phyloP scores from a whole-genome alignment of 2,797 vertebrate genomes.

The Brachyalestes nurse region DNA sequence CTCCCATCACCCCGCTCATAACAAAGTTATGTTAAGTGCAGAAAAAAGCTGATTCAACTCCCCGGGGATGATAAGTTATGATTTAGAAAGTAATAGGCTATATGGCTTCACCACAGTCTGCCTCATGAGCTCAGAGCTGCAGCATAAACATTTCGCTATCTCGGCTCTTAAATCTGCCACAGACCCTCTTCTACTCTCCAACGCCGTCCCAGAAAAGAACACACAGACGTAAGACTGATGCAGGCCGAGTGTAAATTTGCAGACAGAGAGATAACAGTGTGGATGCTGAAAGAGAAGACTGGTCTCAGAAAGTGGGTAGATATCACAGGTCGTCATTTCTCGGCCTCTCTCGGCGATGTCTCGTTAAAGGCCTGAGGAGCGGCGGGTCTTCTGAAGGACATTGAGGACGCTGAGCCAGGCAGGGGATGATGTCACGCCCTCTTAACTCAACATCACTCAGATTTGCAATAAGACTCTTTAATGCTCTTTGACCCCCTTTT shows the following conservation, averaged over 20 bases:
- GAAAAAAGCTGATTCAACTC: conserved; percentile 19
- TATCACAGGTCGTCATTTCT: not conserved
- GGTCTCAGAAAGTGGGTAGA: not conserved
- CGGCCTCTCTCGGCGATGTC: not conserved
- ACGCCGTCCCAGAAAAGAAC: not conserved
- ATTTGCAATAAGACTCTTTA: too few relatives aligned
- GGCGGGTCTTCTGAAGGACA: not conserved
- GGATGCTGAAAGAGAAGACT: not conserved
- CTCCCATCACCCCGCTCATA: conserved; percentile 17
- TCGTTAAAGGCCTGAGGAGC: not conserved
- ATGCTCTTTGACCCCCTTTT: too few relatives aligned
- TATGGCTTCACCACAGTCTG: not conserved
- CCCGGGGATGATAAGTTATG: conserved; percentile 13
- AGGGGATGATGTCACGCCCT: not conserved
- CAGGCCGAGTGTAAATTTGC: not conserved
- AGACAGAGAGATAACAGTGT: not conserved
- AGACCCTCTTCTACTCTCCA: not conserved
- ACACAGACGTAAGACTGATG: not conserved
- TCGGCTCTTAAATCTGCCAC: conserved; percentile 32
- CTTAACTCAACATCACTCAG: not conserved
- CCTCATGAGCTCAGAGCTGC: not conserved
- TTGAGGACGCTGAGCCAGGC: too few relatives aligned
- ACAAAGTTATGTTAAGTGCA: conserved; percentile 33
- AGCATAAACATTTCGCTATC: conserved; percentile 20
- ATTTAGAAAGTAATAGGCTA: conserved; percentile 19